phyloP scores from a whole-genome alignment of 1,140 invertebrate genomes.

The Agrypnia vestita region DNA sequence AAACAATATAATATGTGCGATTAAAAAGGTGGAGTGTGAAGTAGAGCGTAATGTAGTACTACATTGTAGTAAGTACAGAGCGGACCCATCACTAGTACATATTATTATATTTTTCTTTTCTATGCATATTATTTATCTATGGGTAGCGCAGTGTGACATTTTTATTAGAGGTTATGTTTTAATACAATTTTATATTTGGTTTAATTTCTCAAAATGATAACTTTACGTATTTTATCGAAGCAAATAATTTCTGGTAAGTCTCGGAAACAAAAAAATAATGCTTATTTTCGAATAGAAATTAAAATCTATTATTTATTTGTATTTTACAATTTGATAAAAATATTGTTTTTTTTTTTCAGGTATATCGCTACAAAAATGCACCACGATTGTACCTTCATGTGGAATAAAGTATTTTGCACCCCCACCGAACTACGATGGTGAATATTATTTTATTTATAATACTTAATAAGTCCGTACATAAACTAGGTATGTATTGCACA shows the following conservation, averaged over 20 bases:
- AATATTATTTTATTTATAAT: constrained; percentile 54
- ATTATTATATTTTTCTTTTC: neutral
- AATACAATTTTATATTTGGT: neutral
- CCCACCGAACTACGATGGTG: constrained; percentile 77
- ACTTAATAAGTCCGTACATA: neutral
- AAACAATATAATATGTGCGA: too few relatives aligned
- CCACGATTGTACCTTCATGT: constrained; percentile 63
- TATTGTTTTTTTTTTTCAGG: constrained; percentile 29
- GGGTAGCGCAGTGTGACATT: neutral
- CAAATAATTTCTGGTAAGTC: constrained; percentile 18
- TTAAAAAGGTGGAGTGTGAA: too few relatives aligned
- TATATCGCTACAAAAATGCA: constrained; percentile 27
- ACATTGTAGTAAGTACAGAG: too few relatives aligned
- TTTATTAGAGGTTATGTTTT: constrained; percentile 19
- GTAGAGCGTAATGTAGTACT: too few relatives aligned
- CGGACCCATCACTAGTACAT: too few relatives aligned
- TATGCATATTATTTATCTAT: too few relatives aligned
- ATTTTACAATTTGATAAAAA: neutral
- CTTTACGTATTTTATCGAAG: constrained; percentile 26
- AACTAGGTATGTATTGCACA: too few relatives aligned
- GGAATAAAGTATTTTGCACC: constrained; percentile 78
- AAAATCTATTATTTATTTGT: neutral
- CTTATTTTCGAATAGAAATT: too few relatives aligned
- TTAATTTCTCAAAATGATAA: constrained; percentile 16
- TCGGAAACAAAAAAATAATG: neutral